These are phyloP conservation scores for Caenorhabditis sp. DNA, from an alignment of 2,888 invertebrate species.

Conservation along the genomic window DNA sequence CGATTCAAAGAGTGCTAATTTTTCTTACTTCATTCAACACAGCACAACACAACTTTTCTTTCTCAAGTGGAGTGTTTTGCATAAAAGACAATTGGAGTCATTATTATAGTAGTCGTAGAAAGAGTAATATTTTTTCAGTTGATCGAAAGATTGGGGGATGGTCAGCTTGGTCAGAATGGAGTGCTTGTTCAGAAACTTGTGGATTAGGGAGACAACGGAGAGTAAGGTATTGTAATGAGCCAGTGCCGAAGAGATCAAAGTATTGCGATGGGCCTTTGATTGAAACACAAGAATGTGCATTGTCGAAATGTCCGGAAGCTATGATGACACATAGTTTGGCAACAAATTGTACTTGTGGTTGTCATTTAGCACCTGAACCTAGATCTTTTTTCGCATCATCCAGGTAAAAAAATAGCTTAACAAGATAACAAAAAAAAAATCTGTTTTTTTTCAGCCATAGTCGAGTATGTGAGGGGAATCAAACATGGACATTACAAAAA, in stretches of 20 bases:
- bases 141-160: constrained; percentile 59
- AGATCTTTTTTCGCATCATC: constrained; percentile 57
- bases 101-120: constrained; percentile 11
- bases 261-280: constrained; percentile 57
- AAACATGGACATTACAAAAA: constrained; percentile 42
- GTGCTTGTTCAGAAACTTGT: constrained; percentile 55
- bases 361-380: constrained; percentile 38
- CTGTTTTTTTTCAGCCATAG: constrained; percentile 23
- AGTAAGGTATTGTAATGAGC: constrained; percentile 57
- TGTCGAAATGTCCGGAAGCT: constrained; percentile 54
- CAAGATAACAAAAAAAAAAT: too few relatives aligned
- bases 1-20: constrained; percentile 24
- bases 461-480: constrained; percentile 41
- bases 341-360: constrained; percentile 59
- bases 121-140: constrained; percentile 43
- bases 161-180: constrained; percentile 59
- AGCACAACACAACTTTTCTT: too few relatives aligned
- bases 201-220: constrained; percentile 53
- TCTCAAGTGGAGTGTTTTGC: constrained; percentile 44
- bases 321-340: constrained; percentile 37
- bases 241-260: constrained; percentile 55
- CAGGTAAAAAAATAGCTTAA: constrained; percentile 13
- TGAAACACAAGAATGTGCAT: constrained; percentile 49
- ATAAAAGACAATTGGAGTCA: constrained; percentile 29
- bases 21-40: constrained; percentile 24